Conservation (phyloP, 2,888 invertebrate species). For the Drosophila greeni region DNA sequence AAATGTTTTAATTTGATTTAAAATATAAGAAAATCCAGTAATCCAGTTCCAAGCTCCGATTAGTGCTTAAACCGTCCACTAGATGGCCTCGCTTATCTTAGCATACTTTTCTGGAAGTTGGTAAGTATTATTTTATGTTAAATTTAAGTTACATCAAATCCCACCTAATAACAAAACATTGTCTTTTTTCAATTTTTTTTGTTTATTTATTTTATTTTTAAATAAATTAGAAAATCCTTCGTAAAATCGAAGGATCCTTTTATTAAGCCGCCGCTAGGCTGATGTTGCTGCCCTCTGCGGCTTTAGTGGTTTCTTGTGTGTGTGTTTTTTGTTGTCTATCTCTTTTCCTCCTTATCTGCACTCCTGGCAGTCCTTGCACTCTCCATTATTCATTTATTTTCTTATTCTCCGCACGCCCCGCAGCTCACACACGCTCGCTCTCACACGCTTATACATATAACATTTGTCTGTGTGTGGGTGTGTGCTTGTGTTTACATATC, state of each 20-base stretch:
- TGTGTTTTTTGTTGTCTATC: conserved; percentile 30
- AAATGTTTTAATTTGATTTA: background rate
- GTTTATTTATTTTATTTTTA: conserved; percentile 66
- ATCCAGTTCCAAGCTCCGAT: no score
- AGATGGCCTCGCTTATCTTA: background rate
- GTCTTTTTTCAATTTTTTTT: conserved; percentile 57
- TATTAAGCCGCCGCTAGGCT: conserved; percentile 29
- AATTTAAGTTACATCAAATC: no score
- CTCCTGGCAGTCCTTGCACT: conserved; percentile 20
- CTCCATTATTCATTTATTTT: conserved; percentile 9
- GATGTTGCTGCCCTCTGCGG: conserved; percentile 39
- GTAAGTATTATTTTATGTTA: background rate
- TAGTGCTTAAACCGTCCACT: no score
- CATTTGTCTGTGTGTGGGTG: conserved; percentile 36
- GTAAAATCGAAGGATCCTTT: conserved; percentile 77
- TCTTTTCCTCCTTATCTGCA: conserved; percentile 15
- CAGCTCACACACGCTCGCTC: conserved; percentile 43
- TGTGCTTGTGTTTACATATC: conserved; percentile 25
- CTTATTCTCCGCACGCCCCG: conserved; percentile 47
- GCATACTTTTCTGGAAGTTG: background rate
- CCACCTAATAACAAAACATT: no score
- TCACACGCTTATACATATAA: conserved; percentile 63
- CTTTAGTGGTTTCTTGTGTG: conserved; percentile 34
- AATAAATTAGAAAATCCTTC: conserved; percentile 76
- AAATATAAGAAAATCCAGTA: no score